phyloP scores from a whole-genome alignment of 1,140 invertebrate species.

The Plodia interpunctella region DNA sequence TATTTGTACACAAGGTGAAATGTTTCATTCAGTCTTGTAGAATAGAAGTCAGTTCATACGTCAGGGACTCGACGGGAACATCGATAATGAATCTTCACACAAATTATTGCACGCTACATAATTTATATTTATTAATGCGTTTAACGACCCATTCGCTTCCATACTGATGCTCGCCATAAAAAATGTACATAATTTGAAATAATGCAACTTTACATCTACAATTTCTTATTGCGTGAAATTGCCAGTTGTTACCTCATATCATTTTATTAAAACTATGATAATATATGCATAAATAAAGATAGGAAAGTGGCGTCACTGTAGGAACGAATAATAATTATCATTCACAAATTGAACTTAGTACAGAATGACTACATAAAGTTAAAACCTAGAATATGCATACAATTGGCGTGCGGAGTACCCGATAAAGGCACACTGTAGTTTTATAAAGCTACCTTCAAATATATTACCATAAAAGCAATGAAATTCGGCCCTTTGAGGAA shows the following conservation, averaged over 20 bases:
- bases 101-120: constrained; percentile 68
- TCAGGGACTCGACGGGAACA: constrained; percentile 35
- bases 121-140: constrained; percentile 23
- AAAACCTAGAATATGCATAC: constrained; percentile 65
- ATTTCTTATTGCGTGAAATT: constrained; percentile 37
- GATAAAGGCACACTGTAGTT: neutral
- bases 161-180: constrained; percentile 31
- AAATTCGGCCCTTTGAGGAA: too few species aligned
- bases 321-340: constrained; percentile 55
- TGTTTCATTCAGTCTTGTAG: constrained; percentile 66
- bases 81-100: constrained; percentile 57
- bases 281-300: constrained; percentile 65
- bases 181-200: constrained; percentile 25
- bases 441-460: too few species aligned
- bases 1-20: constrained; percentile 53
- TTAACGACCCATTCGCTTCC: constrained; percentile 6
- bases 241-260: constrained; percentile 22
- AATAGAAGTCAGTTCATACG: constrained; percentile 33
- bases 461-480: too few species aligned
- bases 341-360: constrained; percentile 61
- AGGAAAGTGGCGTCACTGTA: constrained; percentile 63
- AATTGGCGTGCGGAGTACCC: constrained; percentile 28
- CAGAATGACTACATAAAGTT: constrained; percentile 71
- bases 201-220: constrained; percentile 17
- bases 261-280: constrained; percentile 28